Evolutionary conservation across 2,888 invertebrate genomes (phyloP).

Genomic region (Callimorpha dominula): DNA sequence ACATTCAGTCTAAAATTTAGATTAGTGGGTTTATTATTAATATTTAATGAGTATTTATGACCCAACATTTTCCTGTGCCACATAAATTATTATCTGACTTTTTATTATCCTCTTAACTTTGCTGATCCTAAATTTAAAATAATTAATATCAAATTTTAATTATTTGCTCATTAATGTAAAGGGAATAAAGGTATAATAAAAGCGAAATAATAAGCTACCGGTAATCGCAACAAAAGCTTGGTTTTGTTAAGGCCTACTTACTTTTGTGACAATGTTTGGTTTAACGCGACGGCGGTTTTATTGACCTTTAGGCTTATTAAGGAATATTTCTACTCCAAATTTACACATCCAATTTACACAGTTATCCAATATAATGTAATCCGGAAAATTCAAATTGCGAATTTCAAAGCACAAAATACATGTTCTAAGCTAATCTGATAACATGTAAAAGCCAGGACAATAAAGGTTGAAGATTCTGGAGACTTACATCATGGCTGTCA

Average conservation of each 20-base stretch:
- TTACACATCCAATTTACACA: constrained; percentile 4
- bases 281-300: constrained; percentile 3
- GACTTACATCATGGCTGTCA: constrained; percentile 1
- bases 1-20: constrained; percentile 3
- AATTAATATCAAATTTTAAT: constrained; percentile 23
- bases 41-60: constrained; percentile 22
- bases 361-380: background rate
- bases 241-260: constrained; percentile 5
- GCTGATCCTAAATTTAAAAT: constrained; percentile 15
- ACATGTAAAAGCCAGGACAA: constrained; percentile 4
- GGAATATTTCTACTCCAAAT: constrained; percentile 13
- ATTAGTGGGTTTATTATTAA: constrained; percentile 9
- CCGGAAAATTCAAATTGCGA: background rate
- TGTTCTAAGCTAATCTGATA: background rate
- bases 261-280: constrained; percentile 15
- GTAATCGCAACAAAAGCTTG: background rate
- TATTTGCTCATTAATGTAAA: constrained; percentile 16
- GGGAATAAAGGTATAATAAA: constrained; percentile 7
- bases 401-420: no score
- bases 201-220: background rate
- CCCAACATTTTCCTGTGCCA: constrained; percentile 7
- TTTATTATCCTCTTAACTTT: constrained; percentile 19
- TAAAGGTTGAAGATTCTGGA: background rate
- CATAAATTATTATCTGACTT: constrained; percentile 16
- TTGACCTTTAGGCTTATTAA: constrained; percentile 22